A percentile compares a stretch with the other conserved stretches of the same genome.
Evolutionary conservation across 2,797 vertebrate species (phyloP).

Genomic region (Hydrolagus colliei): DNA sequence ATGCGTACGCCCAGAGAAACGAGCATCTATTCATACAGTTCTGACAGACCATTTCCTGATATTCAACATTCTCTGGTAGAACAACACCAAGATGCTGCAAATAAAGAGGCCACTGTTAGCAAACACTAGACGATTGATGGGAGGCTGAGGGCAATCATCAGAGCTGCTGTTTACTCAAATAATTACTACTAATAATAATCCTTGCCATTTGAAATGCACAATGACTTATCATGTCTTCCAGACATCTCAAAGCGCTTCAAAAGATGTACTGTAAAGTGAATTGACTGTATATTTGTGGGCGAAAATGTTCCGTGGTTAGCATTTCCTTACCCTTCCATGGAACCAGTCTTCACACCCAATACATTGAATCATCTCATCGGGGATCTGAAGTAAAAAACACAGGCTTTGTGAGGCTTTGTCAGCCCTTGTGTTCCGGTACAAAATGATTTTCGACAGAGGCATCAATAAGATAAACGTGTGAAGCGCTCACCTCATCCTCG

Average conservation of each 20-base stretch:
- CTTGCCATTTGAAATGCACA: too few species aligned
- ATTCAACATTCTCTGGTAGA: slow-evolving; percentile 79
- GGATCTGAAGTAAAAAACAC: slow-evolving; percentile 57
- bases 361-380: slow-evolving; percentile 97
- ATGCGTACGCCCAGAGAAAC: slow-evolving; percentile 79
- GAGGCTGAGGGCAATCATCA: too few species aligned
- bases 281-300: too few species aligned
- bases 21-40: slow-evolving; percentile 75
- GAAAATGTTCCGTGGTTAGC: too few species aligned
- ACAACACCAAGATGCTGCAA: slow-evolving; percentile 76
- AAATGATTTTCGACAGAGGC: neutral
- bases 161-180: too few species aligned
- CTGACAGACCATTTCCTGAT: slow-evolving; percentile 93
- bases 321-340: slow-evolving; percentile 80
- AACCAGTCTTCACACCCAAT: slow-evolving; percentile 96
- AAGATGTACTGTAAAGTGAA: too few species aligned
- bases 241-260: too few species aligned
- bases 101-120: slow-evolving; percentile 7
- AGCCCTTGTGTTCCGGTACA: neutral
- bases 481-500: slow-evolving; percentile 78
- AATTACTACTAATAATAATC: too few species aligned
- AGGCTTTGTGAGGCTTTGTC: neutral
- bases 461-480: neutral
- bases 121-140: too few species aligned
- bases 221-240: too few species aligned